phyloP scores from a whole-genome alignment of 2,888 invertebrate species.

The Hirtodrosophila confusa region DNA sequence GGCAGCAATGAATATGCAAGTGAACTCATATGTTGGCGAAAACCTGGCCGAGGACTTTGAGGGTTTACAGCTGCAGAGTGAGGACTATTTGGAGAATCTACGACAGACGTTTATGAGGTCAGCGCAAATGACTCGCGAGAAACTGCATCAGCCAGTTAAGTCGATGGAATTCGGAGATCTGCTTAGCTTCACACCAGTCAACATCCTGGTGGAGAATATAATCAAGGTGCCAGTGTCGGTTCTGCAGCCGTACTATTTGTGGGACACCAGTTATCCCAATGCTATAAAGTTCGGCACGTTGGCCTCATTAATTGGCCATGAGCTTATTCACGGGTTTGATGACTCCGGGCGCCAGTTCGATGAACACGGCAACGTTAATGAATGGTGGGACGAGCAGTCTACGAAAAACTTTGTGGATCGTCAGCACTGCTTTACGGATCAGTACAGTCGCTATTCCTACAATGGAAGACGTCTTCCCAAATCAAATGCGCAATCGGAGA shows the following conservation, averaged over 20 bases:
- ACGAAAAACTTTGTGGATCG: conserved; percentile 59
- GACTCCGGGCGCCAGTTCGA: conserved; percentile 77
- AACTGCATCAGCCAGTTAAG: conserved; percentile 61
- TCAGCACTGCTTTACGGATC: conserved; percentile 73
- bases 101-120: conserved; percentile 22
- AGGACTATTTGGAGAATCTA: conserved; percentile 67
- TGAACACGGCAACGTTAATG: conserved; percentile 62
- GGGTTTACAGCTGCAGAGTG: conserved; percentile 51
- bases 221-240: conserved; percentile 79
- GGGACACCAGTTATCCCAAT: conserved; percentile 73
- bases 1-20: conserved; percentile 68
- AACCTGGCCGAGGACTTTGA: conserved; percentile 72
- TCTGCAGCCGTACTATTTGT: conserved; percentile 76
- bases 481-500: conserved; percentile 73
- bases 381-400: conserved; percentile 80
- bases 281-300: conserved; percentile 78
- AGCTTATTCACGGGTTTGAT: conserved; percentile 81
- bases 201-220: conserved; percentile 73
- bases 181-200: conserved; percentile 72
- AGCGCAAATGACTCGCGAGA: conserved; percentile 16
- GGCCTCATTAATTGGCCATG: conserved; percentile 77
- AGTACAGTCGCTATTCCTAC: conserved; percentile 72
- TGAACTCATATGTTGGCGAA: conserved; percentile 65
- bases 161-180: conserved; percentile 55
- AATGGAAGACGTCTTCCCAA: conserved; percentile 62